Evolutionary conservation across 2,888 invertebrate species (phyloP).

Genomic region (Heliconius ethilla): DNA sequence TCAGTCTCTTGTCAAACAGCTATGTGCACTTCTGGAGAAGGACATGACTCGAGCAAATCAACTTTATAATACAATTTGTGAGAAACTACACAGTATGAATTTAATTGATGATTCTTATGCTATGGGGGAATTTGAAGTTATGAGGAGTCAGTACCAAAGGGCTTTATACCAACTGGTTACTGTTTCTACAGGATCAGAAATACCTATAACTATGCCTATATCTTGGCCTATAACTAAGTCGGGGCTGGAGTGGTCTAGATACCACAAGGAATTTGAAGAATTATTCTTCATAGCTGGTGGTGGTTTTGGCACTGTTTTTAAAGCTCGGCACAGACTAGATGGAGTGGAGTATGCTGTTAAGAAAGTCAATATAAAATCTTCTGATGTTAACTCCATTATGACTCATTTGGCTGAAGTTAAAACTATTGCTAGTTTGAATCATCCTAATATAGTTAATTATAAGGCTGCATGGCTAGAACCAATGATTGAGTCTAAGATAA

Average conservation of each 20-base stretch:
- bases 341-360: conserved; percentile 90
- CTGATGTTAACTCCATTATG: conserved; percentile 84
- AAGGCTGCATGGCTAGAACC: conserved; percentile 92
- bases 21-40: conserved; percentile 84
- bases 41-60: conserved; percentile 81
- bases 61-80: conserved; percentile 85
- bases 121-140: conserved; percentile 86
- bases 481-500: conserved; percentile 75
- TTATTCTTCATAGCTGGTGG: conserved; percentile 86
- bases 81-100: conserved; percentile 85
- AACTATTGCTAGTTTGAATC: conserved; percentile 89
- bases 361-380: conserved; percentile 86
- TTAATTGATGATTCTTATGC: conserved; percentile 87
- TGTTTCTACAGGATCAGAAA: conserved; percentile 81
- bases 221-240: conserved; percentile 81
- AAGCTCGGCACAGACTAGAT: conserved; percentile 88
- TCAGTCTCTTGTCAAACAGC: conserved; percentile 86
- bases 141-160: conserved; percentile 85
- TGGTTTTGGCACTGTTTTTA: conserved; percentile 89
- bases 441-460: conserved; percentile 90
- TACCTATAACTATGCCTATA: conserved; percentile 73
- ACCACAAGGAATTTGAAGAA: conserved; percentile 87
- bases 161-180: conserved; percentile 85
- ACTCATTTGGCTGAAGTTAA: conserved; percentile 89
- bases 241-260: conserved; percentile 84